A percentile compares a stretch with the other conserved stretches of the same genome.
Evolutionary conservation across 2,888 invertebrate species (phyloP).

Genomic region (Polietes domitor): DNA sequence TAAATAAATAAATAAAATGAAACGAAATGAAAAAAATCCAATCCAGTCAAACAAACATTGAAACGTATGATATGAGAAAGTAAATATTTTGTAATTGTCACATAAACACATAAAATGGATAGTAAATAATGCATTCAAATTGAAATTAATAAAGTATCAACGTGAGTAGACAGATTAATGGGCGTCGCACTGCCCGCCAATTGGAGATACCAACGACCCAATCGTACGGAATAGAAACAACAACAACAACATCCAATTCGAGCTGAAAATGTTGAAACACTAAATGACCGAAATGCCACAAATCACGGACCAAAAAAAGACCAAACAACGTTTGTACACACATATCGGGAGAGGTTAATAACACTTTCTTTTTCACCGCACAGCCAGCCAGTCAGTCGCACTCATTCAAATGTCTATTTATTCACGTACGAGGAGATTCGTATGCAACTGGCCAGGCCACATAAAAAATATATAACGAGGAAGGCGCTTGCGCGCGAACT

Average conservation of each 20-base stretch:
- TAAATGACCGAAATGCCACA: slow-evolving; percentile 19
- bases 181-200: slow-evolving; percentile 31
- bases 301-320: slow-evolving; percentile 1
- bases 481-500: slow-evolving; percentile 11
- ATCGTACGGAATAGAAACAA: slow-evolving; percentile 15
- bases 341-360: slow-evolving; percentile 60
- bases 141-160: slow-evolving; percentile 45
- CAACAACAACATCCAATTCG: not conserved
- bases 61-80: not conserved
- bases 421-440: slow-evolving; percentile 10
- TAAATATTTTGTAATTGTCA: slow-evolving; percentile 40
- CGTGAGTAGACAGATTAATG: slow-evolving; percentile 64
- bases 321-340: not conserved
- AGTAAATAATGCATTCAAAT: slow-evolving; percentile 38
- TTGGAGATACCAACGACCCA: not conserved
- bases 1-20: not conserved
- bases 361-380: slow-evolving; percentile 57
- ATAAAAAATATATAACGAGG: not conserved
- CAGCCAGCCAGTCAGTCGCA: not conserved
- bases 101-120: not conserved
- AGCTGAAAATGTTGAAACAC: slow-evolving; percentile 5
- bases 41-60: not conserved
- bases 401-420: slow-evolving; percentile 9
- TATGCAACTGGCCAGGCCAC: slow-evolving; percentile 3
- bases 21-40: not conserved